These are phyloP conservation scores for Musca domestica DNA, from an alignment of 1,140 invertebrate genomes.

Conservation along the genomic window DNA sequence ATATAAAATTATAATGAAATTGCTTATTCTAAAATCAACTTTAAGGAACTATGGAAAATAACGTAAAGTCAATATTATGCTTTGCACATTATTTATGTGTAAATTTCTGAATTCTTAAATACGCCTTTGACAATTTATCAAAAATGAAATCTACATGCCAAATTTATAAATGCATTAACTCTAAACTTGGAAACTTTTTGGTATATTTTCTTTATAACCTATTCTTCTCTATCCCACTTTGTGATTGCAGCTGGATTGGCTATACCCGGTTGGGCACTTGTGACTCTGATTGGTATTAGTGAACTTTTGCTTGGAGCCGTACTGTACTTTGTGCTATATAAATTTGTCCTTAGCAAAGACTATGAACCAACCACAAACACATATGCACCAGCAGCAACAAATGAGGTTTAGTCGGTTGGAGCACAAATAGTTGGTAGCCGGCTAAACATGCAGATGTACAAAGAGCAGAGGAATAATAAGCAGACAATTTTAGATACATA, in stretches of 20 bases:
- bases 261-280: slow-evolving; percentile 72
- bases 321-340: slow-evolving; percentile 66
- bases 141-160: slow-evolving; percentile 3
- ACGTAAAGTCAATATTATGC: no score
- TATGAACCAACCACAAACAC: slow-evolving; percentile 39
- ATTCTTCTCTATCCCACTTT: background rate
- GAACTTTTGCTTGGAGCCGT: slow-evolving; percentile 66
- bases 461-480: background rate
- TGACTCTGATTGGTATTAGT: slow-evolving; percentile 64
- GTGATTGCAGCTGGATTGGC: slow-evolving; percentile 57
- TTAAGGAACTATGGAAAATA: no score
- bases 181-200: no score
- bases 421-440: no score
- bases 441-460: background rate
- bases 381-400: slow-evolving; percentile 40
- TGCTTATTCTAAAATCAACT: no score
- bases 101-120: slow-evolving; percentile 8
- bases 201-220: slow-evolving; percentile 26
- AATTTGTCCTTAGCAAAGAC: slow-evolving; percentile 59
- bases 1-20: no score
- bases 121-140: background rate
- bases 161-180: background rate
- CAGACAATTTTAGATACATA: background rate
- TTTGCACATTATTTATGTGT: no score
- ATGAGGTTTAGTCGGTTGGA: slow-evolving; percentile 14